A percentile compares a stretch with the other conserved stretches of the same genome.
Evolutionary conservation across 2,888 invertebrate species (phyloP).

Genomic region (Microplitis deprimator): DNA sequence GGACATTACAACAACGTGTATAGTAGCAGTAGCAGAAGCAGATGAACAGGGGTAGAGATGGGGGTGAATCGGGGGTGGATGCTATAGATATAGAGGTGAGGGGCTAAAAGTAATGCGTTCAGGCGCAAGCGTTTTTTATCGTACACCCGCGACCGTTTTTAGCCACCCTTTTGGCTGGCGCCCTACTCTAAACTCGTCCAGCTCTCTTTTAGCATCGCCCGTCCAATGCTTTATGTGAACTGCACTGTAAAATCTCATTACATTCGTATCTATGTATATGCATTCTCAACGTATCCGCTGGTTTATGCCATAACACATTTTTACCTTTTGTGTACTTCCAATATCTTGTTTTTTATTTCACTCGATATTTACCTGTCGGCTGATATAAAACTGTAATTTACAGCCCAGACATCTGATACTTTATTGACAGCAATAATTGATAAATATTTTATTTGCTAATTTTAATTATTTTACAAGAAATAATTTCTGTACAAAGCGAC

Average conservation of each 20-base stretch:
- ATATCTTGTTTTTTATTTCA: conserved; percentile 26
- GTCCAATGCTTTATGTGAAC: conserved; percentile 69
- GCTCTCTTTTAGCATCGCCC: conserved; percentile 53
- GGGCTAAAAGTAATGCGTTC: conserved; percentile 64
- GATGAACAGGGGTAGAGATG: conserved; percentile 37
- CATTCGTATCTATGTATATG: conserved; percentile 56
- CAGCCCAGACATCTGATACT: not conserved
- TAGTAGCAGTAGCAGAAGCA: conserved; percentile 31
- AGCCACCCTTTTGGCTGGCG: conserved; percentile 48
- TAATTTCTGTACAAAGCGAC: not conserved
- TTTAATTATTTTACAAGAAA: too few relatives aligned
- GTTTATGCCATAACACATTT: conserved; percentile 40
- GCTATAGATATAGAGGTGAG: conserved; percentile 42
- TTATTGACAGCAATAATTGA: not conserved
- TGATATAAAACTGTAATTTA: not conserved
- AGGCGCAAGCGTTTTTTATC: conserved; percentile 65
- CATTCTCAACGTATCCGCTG: conserved; percentile 52
- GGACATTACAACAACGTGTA: conserved; percentile 20
- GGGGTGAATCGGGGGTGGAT: not conserved
- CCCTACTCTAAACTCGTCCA: not conserved
- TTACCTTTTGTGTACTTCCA: conserved; percentile 41
- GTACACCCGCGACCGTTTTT: conserved; percentile 40
- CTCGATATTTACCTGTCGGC: not conserved
- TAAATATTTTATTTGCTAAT: too few relatives aligned
- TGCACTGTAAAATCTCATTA: conserved; percentile 70